Percentiles rank a stretch among this genome's conserved stretches.
Evolutionary conservation across 2,113 vertebrate genomes (phyloP).

Genomic region (Polypterus senegalus): DNA sequence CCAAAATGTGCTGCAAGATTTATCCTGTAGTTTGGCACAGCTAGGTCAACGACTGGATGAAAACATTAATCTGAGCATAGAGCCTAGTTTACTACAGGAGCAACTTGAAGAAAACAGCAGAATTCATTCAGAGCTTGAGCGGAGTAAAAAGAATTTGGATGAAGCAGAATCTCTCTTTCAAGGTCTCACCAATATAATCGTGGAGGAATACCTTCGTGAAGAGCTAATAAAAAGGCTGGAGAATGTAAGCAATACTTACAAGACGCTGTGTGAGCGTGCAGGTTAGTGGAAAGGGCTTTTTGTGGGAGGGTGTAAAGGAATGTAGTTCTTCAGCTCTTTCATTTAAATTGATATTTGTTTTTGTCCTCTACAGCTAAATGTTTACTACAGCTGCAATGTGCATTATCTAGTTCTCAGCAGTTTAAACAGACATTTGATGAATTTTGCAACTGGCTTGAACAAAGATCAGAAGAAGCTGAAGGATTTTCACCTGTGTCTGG

Average conservation of each 20-base stretch:
- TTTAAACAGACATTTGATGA: constrained; percentile 98
- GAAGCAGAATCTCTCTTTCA: constrained; percentile 71
- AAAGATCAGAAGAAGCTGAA: constrained; percentile 49
- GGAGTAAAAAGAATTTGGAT: constrained; percentile 56
- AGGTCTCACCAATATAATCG: constrained; percentile 77
- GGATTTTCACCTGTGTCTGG: constrained; percentile 63
- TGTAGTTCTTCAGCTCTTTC: background rate
- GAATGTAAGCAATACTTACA: constrained; percentile 71
- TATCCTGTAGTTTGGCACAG: constrained; percentile 64
- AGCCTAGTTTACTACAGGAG: constrained; percentile 78
- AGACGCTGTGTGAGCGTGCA: constrained; percentile 80
- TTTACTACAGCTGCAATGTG: constrained; percentile 83
- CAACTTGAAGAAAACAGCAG: constrained; percentile 87
- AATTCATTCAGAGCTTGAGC: constrained; percentile 82
- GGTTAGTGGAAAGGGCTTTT: constrained; percentile 42
- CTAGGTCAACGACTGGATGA: constrained; percentile 65
- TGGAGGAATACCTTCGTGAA: constrained; percentile 85
- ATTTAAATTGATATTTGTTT: background rate
- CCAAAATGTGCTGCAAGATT: constrained; percentile 66
- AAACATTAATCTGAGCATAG: constrained; percentile 72
- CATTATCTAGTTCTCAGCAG: constrained; percentile 89
- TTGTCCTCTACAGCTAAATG: constrained; percentile 61
- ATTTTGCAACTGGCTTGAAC: constrained; percentile 78
- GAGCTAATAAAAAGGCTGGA: constrained; percentile 83
- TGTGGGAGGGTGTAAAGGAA: background rate